phyloP scores from a whole-genome alignment of 2,888 invertebrate species.

The Cyclophora punctaria region DNA sequence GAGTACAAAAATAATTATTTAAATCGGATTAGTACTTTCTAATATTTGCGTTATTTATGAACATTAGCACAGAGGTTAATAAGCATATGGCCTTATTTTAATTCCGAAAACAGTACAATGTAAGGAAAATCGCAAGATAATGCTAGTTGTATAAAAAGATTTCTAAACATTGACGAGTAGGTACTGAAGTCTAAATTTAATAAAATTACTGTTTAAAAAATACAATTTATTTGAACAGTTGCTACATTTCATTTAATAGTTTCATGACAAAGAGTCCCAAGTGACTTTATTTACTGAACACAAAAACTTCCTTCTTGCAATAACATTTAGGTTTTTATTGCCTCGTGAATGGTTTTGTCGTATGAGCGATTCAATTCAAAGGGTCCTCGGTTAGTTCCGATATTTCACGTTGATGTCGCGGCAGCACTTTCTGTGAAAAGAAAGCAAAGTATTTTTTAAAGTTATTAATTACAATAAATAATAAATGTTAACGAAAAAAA shows the following conservation, averaged over 20 bases:
- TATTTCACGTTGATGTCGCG: conserved; percentile 28
- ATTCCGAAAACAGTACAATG: too few species aligned
- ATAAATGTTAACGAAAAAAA: too few species aligned
- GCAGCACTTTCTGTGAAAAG: conserved; percentile 39
- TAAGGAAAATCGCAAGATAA: too few species aligned
- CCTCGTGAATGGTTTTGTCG: conserved; percentile 22
- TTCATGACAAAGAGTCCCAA: conserved; percentile 28
- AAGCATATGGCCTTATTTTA: too few species aligned
- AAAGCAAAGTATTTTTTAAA: too few species aligned
- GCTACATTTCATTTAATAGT: background rate
- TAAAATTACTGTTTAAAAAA: background rate
- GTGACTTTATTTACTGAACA: conserved; percentile 22
- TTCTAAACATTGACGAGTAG: conserved; percentile 21
- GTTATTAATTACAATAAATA: too few species aligned
- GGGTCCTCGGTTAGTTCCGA: conserved; percentile 39
- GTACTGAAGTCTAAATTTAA: conserved; percentile 12
- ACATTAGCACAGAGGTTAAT: too few species aligned
- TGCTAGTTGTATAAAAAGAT: too few species aligned
- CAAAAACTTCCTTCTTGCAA: conserved; percentile 38
- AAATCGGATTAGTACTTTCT: too few species aligned
- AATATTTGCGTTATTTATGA: too few species aligned
- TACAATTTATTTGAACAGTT: background rate
- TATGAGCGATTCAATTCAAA: conserved; percentile 14
- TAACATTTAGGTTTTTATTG: conserved; percentile 42
- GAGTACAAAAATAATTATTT: too few species aligned